A percentile compares a stretch with the other conserved stretches of the same genome.
Conservation (phyloP, 2,888 invertebrate genomes). For the Papilio protenor region DNA sequence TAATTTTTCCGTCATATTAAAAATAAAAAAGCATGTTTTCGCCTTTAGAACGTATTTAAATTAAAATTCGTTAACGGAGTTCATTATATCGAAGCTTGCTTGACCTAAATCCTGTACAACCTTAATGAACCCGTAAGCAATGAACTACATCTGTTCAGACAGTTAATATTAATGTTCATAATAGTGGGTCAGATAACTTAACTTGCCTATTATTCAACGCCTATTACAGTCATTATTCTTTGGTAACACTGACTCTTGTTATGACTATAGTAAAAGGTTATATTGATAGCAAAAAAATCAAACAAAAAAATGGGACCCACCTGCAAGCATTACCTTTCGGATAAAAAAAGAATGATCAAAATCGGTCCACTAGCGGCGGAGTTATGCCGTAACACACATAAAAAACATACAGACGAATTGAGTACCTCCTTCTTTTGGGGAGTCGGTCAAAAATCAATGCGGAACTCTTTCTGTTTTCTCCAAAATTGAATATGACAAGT, state of each 20-base stretch:
- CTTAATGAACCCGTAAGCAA: conserved; percentile 29
- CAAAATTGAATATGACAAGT: no score
- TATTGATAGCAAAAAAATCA: no score
- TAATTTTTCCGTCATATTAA: background rate
- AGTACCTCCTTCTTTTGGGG: no score
- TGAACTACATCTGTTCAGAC: conserved; percentile 24
- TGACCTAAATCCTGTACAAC: conserved; percentile 13
- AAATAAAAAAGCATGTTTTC: background rate
- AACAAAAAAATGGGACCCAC: no score
- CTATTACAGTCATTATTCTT: conserved; percentile 23
- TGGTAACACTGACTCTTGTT: background rate
- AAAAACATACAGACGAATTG: no score
- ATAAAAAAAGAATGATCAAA: no score
- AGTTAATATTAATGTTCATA: conserved; percentile 33
- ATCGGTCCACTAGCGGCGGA: no score
- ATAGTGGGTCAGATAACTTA: conserved; percentile 32
- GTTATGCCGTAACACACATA: no score
- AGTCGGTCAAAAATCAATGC: no score
- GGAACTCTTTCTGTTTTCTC: no score
- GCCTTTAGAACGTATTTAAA: background rate
- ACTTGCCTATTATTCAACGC: conserved; percentile 31
- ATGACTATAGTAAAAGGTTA: background rate
- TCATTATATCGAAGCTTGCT: conserved; percentile 12
- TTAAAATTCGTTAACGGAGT: conserved; percentile 17
- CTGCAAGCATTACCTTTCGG: no score